Evolutionary conservation across 2,888 invertebrate species (phyloP).

Genomic region (Dioctria rufipes): DNA sequence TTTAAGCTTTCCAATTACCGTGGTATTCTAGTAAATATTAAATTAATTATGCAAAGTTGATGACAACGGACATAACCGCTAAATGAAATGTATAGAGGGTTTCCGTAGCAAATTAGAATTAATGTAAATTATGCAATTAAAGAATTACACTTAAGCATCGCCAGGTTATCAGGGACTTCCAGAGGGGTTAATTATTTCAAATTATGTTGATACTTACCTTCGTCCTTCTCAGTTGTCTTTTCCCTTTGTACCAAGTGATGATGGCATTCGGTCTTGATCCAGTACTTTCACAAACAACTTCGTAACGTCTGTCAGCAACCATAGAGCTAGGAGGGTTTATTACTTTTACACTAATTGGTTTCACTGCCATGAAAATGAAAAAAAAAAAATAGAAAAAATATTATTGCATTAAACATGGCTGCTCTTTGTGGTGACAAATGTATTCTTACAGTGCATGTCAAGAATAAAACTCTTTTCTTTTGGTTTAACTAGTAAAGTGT

Average conservation of each 20-base stretch:
- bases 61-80: neutral
- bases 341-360: constrained; percentile 72
- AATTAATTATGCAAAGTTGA: constrained; percentile 5
- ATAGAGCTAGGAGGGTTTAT: constrained; percentile 79
- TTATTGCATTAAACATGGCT: neutral
- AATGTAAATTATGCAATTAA: neutral
- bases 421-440: neutral
- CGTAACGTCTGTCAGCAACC: constrained; percentile 87
- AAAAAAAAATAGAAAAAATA: neutral
- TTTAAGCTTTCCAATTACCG: neutral
- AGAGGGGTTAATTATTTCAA: neutral
- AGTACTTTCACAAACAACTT: constrained; percentile 86
- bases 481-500: constrained; percentile 86
- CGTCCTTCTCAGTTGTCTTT: constrained; percentile 84
- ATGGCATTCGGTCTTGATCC: constrained; percentile 90
- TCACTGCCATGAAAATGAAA: constrained; percentile 13
- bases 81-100: neutral
- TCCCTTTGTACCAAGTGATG: constrained; percentile 92
- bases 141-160: neutral
- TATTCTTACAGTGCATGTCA: constrained; percentile 84
- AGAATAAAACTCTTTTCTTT: constrained; percentile 83
- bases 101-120: neutral
- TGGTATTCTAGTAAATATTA: neutral
- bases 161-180: neutral
- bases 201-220: constrained; percentile 75